Evolutionary conservation across 2,113 vertebrate genomes (phyloP).

Genomic region (Solea senegalensis): DNA sequence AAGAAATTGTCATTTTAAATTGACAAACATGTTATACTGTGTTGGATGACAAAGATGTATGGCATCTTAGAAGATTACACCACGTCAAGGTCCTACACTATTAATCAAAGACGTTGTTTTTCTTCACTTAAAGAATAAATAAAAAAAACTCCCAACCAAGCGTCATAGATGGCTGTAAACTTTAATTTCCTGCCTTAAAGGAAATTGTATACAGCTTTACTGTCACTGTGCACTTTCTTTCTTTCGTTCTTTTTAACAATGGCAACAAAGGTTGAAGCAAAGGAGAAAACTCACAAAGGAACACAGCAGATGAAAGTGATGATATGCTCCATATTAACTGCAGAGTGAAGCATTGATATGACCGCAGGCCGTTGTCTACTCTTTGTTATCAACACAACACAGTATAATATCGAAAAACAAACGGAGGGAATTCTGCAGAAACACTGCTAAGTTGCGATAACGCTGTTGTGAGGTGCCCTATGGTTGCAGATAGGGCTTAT

Average conservation of each 20-base stretch:
- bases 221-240: conserved; percentile 38
- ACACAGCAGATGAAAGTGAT: conserved; percentile 52
- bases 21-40: background rate
- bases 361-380: conserved; percentile 17
- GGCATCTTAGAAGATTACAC: conserved; percentile 17
- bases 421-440: conserved; percentile 35
- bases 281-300: conserved; percentile 41
- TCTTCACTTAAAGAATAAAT: conserved; percentile 12
- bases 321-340: conserved; percentile 48
- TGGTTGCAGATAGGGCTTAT: conserved; percentile 60
- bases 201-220: conserved; percentile 34
- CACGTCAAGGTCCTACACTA: conserved; percentile 14
- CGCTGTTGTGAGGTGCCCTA: conserved; percentile 57
- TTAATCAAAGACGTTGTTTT: conserved; percentile 50
- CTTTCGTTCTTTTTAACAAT: background rate
- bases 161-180: conserved; percentile 35
- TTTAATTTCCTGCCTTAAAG: conserved; percentile 62
- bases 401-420: conserved; percentile 50
- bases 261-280: conserved; percentile 57
- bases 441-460: conserved; percentile 38
- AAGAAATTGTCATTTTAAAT: background rate
- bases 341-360: conserved; percentile 22
- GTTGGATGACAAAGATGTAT: conserved; percentile 12
- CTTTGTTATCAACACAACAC: conserved; percentile 53
- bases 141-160: background rate